These are phyloP conservation scores for Leptinotarsa rubiginosa DNA, from an alignment of 2,888 invertebrate species.

Conservation along the genomic window DNA sequence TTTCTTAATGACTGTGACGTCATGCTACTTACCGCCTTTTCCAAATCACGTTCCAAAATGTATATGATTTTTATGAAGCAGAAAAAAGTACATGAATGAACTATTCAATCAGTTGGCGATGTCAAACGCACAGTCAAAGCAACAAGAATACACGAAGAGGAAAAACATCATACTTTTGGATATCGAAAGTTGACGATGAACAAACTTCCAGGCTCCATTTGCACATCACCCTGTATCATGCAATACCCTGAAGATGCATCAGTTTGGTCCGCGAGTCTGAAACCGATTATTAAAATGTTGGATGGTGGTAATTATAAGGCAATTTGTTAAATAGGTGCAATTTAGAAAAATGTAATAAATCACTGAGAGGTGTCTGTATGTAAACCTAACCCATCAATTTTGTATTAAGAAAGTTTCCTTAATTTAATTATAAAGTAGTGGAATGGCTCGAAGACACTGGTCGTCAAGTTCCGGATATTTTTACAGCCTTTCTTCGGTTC, in stretches of 20 bases:
- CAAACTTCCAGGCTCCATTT: background rate
- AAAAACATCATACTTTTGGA: too few species aligned
- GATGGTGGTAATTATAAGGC: conserved; percentile 44
- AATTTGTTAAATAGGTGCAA: conserved; percentile 44
- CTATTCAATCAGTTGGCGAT: too few species aligned
- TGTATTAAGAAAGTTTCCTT: conserved; percentile 41
- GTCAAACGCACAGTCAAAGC: too few species aligned
- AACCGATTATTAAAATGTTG: conserved; percentile 43
- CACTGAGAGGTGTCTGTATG: conserved; percentile 35
- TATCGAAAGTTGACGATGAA: too few species aligned
- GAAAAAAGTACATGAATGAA: too few species aligned
- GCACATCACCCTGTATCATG: background rate
- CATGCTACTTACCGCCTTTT: too few species aligned
- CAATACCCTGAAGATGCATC: conserved; percentile 19
- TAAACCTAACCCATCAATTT: conserved; percentile 36
- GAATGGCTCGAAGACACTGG: conserved; percentile 28
- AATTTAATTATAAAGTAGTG: conserved; percentile 42
- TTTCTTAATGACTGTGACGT: too few species aligned
- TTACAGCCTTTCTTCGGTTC: background rate
- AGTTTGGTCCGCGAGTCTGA: conserved; percentile 29
- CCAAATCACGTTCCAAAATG: too few species aligned
- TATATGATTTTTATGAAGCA: too few species aligned
- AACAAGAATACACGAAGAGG: too few species aligned
- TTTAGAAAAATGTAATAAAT: conserved; percentile 43
- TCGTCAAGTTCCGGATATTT: background rate